Conservation (phyloP, 35 echinoderm and acorn worm genomes). For the Lytechinus pictus region DNA sequence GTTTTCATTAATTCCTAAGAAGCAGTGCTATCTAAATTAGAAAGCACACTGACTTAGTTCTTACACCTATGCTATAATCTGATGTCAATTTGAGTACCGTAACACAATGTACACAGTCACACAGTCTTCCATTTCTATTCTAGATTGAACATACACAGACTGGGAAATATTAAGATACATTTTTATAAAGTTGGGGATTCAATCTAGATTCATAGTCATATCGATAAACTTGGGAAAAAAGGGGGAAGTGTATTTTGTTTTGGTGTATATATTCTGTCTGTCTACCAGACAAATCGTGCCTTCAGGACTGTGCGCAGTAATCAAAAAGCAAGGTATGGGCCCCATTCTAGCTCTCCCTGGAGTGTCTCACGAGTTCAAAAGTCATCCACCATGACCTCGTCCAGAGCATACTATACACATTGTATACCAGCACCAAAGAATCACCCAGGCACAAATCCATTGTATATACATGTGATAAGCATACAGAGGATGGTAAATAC, state of each 20-base stretch:
- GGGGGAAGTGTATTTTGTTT: background rate
- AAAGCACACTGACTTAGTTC: background rate
- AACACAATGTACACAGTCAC: background rate
- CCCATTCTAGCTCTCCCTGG: background rate
- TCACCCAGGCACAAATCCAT: background rate
- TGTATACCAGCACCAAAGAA: background rate
- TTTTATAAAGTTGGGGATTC: background rate
- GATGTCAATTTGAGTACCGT: background rate
- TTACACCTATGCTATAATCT: background rate
- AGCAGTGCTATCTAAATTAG: background rate
- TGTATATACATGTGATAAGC: background rate
- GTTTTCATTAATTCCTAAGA: background rate
- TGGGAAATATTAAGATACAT: background rate
- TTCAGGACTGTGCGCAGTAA: background rate
- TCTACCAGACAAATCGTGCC: background rate
- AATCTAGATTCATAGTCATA: background rate
- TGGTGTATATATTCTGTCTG: background rate
- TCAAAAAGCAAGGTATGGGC: background rate
- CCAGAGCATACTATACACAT: background rate
- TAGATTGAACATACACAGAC: background rate
- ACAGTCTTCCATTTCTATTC: background rate
- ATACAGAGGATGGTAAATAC: background rate
- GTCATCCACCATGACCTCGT: background rate
- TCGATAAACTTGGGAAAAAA: background rate
- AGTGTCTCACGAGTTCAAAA: constrained; percentile 10